Evolutionary conservation across 92 coral and sea anemone species (phyloP), one percentile per base, ranked within the genome.

Genomic region (Bergia puertoricense): DNA sequence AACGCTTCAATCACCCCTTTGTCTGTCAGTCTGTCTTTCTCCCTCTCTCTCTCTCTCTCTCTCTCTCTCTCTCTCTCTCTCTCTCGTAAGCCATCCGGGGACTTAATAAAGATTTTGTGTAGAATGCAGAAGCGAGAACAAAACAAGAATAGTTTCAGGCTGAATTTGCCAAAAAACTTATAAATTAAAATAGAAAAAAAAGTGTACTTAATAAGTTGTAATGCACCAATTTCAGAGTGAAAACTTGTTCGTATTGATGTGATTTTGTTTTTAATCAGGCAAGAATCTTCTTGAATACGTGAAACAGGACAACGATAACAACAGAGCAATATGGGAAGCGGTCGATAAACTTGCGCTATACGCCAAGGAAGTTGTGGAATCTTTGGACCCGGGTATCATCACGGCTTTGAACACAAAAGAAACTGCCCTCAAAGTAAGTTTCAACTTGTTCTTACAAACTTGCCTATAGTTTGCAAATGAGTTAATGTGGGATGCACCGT

Each of bases 201-300:
- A 30, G 30, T 30, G 30, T 30, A 30, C 30, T 30, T 30, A 30
- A 30, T 30, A 30, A 30, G 30, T 30, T 30, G 30, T 30, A 30
- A 30, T 30, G 30, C 30, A 30, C 30, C 30, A 4, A 48, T 48
- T 4, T 48, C 54, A 4, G 8, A 48, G 4, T 48, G 4, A 48
- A 4, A 48, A 4, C 8, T 48, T 48, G 8, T 48, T 48, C 8
- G 8, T 48, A 30, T 72, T 72, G 16, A 39, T 5, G 8, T 41
- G 30, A 30, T 7, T 78, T 4, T 78, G 1, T 36, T 54, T 62
- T 62, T 22, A 3, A 20, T 6, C 22, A 80, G 73, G 73, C 36
- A 51, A 80, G 36, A 80, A 80, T 5, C 68, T 80, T 37, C 85
- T 80, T 14, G 85, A 80, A 57, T 80, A 80, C 45, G 85, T 80